These are phyloP conservation scores for Himalopsyche tibetana DNA, from an alignment of 2,888 invertebrate genomes.

Conservation along the genomic window DNA sequence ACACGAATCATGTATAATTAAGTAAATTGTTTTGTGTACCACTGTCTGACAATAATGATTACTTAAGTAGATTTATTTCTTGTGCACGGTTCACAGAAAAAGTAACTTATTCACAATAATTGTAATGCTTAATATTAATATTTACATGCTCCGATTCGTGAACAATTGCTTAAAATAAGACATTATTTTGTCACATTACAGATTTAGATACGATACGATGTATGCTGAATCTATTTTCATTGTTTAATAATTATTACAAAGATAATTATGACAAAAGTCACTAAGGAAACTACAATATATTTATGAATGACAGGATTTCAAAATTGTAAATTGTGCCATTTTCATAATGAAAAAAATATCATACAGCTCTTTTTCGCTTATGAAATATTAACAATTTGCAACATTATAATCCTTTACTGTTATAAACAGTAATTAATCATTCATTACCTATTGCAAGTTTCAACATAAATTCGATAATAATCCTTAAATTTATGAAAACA, in stretches of 20 bases:
- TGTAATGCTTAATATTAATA: neutral
- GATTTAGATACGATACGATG: neutral
- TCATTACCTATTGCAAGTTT: neutral
- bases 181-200: neutral
- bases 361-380: too few species aligned
- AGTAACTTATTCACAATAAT: neutral
- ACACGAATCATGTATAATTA: slow-evolving; percentile 19
- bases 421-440: slow-evolving; percentile 32
- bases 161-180: neutral
- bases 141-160: slow-evolving; percentile 20
- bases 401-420: neutral
- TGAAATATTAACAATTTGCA: neutral
- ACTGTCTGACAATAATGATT: neutral
- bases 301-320: neutral
- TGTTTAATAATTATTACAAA: neutral
- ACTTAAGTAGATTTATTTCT: slow-evolving; percentile 27
- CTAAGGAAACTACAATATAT: neutral
- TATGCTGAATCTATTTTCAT: neutral
- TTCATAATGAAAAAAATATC: too few species aligned
- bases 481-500: slow-evolving; percentile 3
- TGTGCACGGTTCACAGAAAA: neutral
- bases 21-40: slow-evolving; percentile 22
- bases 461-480: neutral
- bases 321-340: too few species aligned
- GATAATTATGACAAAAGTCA: neutral